Evolutionary conservation across 2,797 vertebrate genomes (phyloP), one percentile per base, ranked within the genome.

Genomic region (Phyllotis vaccarum): DNA sequence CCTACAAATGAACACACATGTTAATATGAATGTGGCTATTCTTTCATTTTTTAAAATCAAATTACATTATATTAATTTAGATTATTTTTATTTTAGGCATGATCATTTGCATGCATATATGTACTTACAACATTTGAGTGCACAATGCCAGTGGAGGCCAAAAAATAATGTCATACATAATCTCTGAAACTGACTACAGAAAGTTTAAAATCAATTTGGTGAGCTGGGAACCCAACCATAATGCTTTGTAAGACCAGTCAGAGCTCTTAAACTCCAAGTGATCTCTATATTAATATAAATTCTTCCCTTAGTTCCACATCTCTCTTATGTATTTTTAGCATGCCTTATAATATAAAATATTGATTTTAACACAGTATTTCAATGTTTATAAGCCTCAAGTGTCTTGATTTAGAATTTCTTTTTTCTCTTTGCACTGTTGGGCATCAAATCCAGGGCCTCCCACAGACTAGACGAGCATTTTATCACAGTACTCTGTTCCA

Each of bases 331-430:
- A 79, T 91, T 79, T 49, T 89, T 83, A n/a, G 29, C 5, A 62
- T 88, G 37, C 46, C 10, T 89, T 70, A 70, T 85, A 10, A 12
- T 62, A 75, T 72, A 17, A 89, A 89, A 80, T 46, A 85, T 1
- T 8, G 5, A 89, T 85, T 89, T 89, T 89, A 89, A 74, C 34
- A 56, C 2, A 2, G 24, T 75, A 3, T n/a, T 54, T 96, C 54
- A 52, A 80, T 68, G 83, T 52, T 86, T 90, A 60, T 85, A 91
- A 91, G 52, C 56, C 19, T n/a, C 56, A 72, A 79, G 27, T 64
- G 29, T 14, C 52, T 70, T 54, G 60, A 29, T 62, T 85, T 34
- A 80, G 9, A 93, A 11, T 62, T 89, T 40, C 7, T 62, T 58
- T 74, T 24, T 86, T 68, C 54, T 54, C 9, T 86, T 74, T 46